Percentiles rank a stretch among this genome's conserved stretches.
Evolutionary conservation across 2,113 vertebrate species (phyloP).

Genomic region (Daphoenositta chrysoptera): DNA sequence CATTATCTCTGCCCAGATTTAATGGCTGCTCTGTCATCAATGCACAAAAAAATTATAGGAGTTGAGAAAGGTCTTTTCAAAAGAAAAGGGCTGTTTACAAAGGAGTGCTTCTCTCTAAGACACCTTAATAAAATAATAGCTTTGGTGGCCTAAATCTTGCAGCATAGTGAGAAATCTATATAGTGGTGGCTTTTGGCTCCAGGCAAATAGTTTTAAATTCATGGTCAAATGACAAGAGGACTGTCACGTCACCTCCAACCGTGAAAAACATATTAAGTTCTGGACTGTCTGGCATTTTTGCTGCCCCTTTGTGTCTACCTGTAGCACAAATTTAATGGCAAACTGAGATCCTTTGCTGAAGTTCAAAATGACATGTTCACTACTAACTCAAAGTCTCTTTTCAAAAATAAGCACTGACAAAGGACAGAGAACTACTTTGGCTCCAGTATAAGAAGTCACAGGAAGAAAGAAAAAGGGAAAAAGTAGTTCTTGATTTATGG

Average conservation of each 20-base stretch:
- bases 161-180: neutral
- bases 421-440: neutral
- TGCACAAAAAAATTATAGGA: neutral
- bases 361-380: neutral
- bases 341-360: neutral
- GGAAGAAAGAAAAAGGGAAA: neutral
- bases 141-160: neutral
- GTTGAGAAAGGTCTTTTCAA: neutral
- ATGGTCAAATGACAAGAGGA: neutral
- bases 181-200: neutral
- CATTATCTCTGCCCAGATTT: slow-evolving; percentile 19
- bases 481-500: neutral
- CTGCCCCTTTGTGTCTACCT: neutral
- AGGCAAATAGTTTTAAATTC: neutral
- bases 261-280: neutral
- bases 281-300: neutral
- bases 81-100: slow-evolving; percentile 6
- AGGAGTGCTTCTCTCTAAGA: neutral
- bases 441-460: neutral
- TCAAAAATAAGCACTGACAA: slow-evolving; percentile 6
- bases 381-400: neutral
- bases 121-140: neutral
- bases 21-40: slow-evolving; percentile 8
- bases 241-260: neutral
- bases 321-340: neutral